These are phyloP conservation scores for Cirrhinus mrigala DNA, from an alignment of 2,797 vertebrate species.

Conservation along the genomic window DNA sequence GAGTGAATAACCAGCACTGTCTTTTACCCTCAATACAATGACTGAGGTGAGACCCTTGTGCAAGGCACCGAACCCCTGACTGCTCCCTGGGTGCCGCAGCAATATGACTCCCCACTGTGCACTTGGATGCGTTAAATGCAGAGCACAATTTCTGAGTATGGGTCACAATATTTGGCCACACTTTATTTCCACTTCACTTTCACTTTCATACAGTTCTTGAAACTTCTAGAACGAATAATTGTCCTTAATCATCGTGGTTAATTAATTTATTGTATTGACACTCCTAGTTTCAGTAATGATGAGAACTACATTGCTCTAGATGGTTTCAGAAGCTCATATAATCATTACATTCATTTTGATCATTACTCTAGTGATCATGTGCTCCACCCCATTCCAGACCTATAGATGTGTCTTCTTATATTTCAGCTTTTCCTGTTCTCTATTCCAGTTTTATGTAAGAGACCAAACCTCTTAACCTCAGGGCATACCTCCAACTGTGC, in stretches of 20 bases:
- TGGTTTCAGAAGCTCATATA: neutral
- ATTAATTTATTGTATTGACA: neutral
- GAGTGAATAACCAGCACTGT: too few relatives aligned
- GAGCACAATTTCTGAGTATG: too few relatives aligned
- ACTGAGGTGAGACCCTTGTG: too few relatives aligned
- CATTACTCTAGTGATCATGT: neutral
- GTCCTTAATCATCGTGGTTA: neutral
- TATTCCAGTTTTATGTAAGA: neutral
- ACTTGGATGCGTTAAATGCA: too few relatives aligned
- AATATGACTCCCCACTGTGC: too few relatives aligned
- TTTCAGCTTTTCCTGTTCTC: neutral
- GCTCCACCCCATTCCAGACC: neutral
- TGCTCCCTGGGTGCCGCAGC: too few relatives aligned
- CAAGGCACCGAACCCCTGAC: too few relatives aligned
- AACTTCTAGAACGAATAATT: neutral
- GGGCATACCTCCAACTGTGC: neutral
- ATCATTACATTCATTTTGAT: neutral
- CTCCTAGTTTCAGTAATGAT: neutral
- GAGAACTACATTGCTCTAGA: neutral
- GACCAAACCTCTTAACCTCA: neutral
- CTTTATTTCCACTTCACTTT: too few relatives aligned
- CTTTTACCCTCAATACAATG: too few relatives aligned
- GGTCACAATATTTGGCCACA: too few relatives aligned
- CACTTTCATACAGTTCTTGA: neutral
- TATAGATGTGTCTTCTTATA: neutral